Evolutionary conservation across 2,797 vertebrate genomes (phyloP).

Genomic region (Neosilurus mollespiculum): DNA sequence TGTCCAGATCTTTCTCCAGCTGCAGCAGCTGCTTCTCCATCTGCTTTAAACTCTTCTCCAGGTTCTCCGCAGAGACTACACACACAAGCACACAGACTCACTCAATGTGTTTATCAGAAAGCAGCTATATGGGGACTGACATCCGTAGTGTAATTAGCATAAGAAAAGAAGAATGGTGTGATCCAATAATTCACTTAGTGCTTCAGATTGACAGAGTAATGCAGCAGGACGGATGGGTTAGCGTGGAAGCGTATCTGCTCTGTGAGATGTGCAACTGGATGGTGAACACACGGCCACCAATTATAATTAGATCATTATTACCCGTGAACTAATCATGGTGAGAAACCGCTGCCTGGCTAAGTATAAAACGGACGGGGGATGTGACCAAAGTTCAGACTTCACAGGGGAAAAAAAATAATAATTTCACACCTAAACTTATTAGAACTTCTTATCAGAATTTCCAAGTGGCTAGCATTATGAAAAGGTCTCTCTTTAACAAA

Average conservation of each 20-base stretch:
- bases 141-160: not conserved
- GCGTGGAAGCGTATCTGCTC: not conserved
- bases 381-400: not conserved
- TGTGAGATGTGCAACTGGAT: not conserved
- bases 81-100: slow-evolving; percentile 46
- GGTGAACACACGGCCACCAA: not conserved
- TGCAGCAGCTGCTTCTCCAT: slow-evolving; percentile 95
- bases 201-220: not conserved
- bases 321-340: not conserved
- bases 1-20: slow-evolving; percentile 95
- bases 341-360: not conserved
- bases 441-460: slow-evolving; percentile 7
- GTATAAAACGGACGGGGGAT: not conserved
- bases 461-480: not conserved
- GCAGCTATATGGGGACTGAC: not conserved
- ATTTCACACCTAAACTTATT: slow-evolving; percentile 8
- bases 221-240: not conserved
- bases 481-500: not conserved
- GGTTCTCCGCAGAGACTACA: slow-evolving; percentile 91
- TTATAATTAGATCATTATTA: not conserved
- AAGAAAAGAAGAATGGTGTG: not conserved
- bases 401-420: not conserved
- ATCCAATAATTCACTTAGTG: not conserved
- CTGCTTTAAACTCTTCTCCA: slow-evolving; percentile 95
- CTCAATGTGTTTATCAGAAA: not conserved